Base-by-base conservation (phyloP, 2,113 vertebrate species). In the Calyptommatus sinebrachiatus region DNA sequence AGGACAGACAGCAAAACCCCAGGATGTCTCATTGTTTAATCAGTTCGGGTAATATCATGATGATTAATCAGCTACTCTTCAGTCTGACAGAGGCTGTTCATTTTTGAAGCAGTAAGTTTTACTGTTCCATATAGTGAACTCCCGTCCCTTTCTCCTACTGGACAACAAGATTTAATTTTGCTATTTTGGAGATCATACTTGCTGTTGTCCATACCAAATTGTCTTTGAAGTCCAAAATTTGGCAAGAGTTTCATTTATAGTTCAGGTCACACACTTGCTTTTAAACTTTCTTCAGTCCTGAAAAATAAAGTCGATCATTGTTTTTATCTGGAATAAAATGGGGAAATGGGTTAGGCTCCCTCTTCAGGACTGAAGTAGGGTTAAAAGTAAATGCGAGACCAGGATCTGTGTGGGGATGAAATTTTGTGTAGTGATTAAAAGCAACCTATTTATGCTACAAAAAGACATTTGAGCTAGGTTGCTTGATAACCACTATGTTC, bases 21-120 rank as follows among this genome's bases (percentile, higher is more conserved):
- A 86, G 94, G 94, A 90, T 2, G 91, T 92, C 94, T 94, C 94
- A 85, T 92, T 94, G 94, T 94, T 93, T 95, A 96, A 95, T 96
- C 95, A 96, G 95, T 90, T 90, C 14, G 89, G 91, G 88, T 90
- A 91, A 91, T 90, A 90, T 85, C 90, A 86, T 91, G 91, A 93
- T 94, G 95, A 95, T 95, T 95, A 95, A 94, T 91, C 88, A 89
- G 74, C 91, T 82, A 87, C 0, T 57, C 85, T 93, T 91, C 89
- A 83, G 87, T 89, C 88, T 89, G 89, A 87, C 86, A 88, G 89
- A 83, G 76, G 87, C 91, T 61, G 83, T 61, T 86, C 10, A 0
- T 48, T 85, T 84, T 80, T 84, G 82, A 83, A 65, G 84, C 62
- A 9, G 85, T 83, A 77, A 1, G 8, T 29, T 46, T 79, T 71